Evolutionary conservation across 1,140 invertebrate genomes (phyloP), one percentile per base, ranked within the genome.

Genomic region (Drosophila guanche): DNA sequence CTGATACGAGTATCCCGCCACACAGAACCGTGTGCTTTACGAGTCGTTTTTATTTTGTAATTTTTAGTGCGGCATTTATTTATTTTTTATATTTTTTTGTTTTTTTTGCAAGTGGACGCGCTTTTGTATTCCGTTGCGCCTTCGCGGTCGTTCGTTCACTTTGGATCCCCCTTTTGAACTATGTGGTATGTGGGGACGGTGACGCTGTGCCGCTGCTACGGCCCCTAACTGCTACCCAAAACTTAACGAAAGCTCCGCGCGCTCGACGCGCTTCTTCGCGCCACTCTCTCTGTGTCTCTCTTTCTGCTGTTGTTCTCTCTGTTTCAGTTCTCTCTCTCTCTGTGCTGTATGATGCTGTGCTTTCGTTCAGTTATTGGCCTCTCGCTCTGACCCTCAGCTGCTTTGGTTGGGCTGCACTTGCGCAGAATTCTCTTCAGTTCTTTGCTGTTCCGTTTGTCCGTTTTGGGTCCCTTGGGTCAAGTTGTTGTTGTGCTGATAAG

Each of bases 61-160:
- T 37, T 73, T 51, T 52, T 51, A 58, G 41, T 58, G 40, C 60
- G 40, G 43, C 20, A 23, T 5, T 25, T 73, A 33, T 73, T 33
- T 55, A n/a, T 16, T 48, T 71, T 54, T 27, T 41, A 41, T n/a
- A 40, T 56, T 61, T 41, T 58, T 68, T 60, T 68, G 55, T 43
- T 58, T 59, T 59, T 29, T 42, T 40, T 6, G 46, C 6, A 5
- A 20, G 29, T 16, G 58, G 65, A 25, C 81, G 81, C 81, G 33
- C 54, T 81, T 86, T 85, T 63, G 50, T 73, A 81, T 85, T 85
- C 77, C 81, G 83, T 81, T 67, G 81, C 81, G 72, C 61, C 77
- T 54, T 72, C 68, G 69, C 68, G 70, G 69, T 74, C 70, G 70
- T 70, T 68, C 65, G 73, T 71, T 85, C 81, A 77, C 69, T 77